Percentiles rank a stretch among this genome's conserved stretches.
Evolutionary conservation across 2,888 invertebrate species (phyloP).

Genomic region (Pardosa pseudoannulata): DNA sequence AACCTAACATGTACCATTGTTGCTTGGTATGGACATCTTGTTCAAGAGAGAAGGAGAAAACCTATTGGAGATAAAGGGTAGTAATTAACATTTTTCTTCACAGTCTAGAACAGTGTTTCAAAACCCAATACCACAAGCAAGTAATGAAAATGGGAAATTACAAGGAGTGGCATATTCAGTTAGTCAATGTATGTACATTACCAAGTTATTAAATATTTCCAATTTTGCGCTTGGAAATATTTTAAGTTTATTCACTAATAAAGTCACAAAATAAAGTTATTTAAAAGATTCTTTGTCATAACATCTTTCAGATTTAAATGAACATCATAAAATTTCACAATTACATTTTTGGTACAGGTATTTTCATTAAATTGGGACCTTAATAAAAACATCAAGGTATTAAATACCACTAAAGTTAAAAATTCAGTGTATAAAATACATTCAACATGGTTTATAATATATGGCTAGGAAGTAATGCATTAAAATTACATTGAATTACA

Average conservation of each 20-base stretch:
- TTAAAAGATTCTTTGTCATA: too few species aligned
- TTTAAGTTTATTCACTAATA: too few species aligned
- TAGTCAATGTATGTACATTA: conserved; percentile 5
- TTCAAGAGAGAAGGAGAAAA: conserved; percentile 40
- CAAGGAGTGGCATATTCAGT: neutral
- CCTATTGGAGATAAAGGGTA: conserved; percentile 69
- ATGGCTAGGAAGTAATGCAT: too few species aligned
- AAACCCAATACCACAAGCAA: conserved; percentile 6
- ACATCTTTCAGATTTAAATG: too few species aligned
- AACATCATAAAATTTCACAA: too few species aligned
- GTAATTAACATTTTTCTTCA: conserved; percentile 40
- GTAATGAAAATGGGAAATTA: neutral
- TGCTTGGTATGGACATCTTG: conserved; percentile 45
- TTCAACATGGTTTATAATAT: neutral
- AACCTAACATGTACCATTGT: conserved; percentile 71
- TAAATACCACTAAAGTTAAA: neutral
- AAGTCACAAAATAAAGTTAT: too few species aligned
- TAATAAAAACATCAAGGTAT: too few species aligned
- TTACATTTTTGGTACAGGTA: too few species aligned
- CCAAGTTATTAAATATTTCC: too few species aligned
- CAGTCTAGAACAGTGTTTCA: conserved; percentile 56
- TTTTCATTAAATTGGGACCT: too few species aligned
- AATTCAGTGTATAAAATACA: neutral
- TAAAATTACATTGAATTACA: too few species aligned
- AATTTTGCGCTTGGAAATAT: too few species aligned